These are phyloP conservation scores for Drosophila elegans DNA, from an alignment of 1,140 invertebrate species.

Conservation along the genomic window DNA sequence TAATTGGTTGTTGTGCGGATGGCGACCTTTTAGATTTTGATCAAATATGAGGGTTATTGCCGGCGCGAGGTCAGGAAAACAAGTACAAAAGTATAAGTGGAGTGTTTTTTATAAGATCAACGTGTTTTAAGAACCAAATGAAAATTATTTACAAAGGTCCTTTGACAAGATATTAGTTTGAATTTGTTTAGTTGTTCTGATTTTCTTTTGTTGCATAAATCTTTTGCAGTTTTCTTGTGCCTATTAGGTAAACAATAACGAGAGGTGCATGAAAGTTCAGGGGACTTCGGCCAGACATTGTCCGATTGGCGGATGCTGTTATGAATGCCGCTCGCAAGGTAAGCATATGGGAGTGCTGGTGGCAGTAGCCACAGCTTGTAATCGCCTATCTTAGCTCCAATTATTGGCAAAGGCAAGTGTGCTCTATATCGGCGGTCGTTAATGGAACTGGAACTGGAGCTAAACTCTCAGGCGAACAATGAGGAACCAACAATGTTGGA, in stretches of 20 bases:
- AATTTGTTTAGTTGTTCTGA: no score
- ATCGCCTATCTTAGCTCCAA: constrained; percentile 30
- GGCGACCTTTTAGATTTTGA: constrained; percentile 15
- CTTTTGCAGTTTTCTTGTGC: no score
- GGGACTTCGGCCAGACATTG: constrained; percentile 31
- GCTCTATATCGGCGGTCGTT: constrained; percentile 15
- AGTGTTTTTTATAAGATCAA: not conserved
- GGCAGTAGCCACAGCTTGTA: constrained; percentile 1
- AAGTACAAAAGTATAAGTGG: not conserved
- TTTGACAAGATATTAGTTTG: not conserved
- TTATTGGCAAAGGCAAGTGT: constrained; percentile 55
- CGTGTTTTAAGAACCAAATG: not conserved
- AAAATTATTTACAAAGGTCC: not conserved
- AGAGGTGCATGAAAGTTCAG: constrained; percentile 3
- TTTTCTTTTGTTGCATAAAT: no score
- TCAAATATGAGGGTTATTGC: constrained; percentile 8
- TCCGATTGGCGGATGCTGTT: constrained; percentile 6
- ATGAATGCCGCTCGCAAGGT: constrained; percentile 21
- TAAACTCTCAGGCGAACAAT: constrained; percentile 50
- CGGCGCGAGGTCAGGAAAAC: not conserved
- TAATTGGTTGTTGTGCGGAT: constrained; percentile 2
- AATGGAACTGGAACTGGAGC: constrained; percentile 52
- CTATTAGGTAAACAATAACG: not conserved
- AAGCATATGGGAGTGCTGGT: constrained; percentile 29
- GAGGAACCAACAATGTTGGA: constrained; percentile 53